Evolutionary conservation across 2,113 vertebrate genomes (phyloP).

Genomic region (Leptobrachium leishanense): DNA sequence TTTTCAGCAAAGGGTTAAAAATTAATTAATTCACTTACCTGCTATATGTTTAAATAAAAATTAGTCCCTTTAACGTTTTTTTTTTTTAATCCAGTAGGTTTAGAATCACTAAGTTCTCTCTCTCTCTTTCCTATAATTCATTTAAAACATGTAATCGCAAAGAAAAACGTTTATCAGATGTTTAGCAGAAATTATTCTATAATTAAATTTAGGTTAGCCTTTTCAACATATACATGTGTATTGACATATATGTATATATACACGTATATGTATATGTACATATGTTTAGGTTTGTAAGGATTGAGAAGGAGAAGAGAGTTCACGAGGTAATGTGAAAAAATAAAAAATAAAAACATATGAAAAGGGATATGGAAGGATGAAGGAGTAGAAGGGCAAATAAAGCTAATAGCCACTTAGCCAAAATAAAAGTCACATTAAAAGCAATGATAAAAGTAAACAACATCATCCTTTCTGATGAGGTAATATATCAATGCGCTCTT

Average conservation of each 20-base stretch:
- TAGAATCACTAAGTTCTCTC: constrained; percentile 26
- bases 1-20: constrained; percentile 45
- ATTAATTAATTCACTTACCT: constrained; percentile 17
- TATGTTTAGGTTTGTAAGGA: constrained; percentile 25
- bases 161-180: constrained; percentile 31
- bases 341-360: background rate
- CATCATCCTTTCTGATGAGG: too few relatives aligned
- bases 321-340: constrained; percentile 3
- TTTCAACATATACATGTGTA: constrained; percentile 16
- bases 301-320: constrained; percentile 46
- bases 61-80: constrained; percentile 46
- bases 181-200: constrained; percentile 39
- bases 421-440: too few relatives aligned
- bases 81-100: constrained; percentile 12
- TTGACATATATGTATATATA: constrained; percentile 12
- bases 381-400: background rate
- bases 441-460: too few relatives aligned
- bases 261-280: constrained; percentile 12
- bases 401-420: background rate
- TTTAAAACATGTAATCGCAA: constrained; percentile 15
- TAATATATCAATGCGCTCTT: too few relatives aligned
- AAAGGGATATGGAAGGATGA: background rate
- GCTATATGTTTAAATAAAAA: constrained; percentile 6
- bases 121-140: constrained; percentile 34
- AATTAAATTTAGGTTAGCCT: constrained; percentile 37